Base-by-base conservation (phyloP, 2,888 invertebrate genomes). In the Polyommatus icarus region DNA sequence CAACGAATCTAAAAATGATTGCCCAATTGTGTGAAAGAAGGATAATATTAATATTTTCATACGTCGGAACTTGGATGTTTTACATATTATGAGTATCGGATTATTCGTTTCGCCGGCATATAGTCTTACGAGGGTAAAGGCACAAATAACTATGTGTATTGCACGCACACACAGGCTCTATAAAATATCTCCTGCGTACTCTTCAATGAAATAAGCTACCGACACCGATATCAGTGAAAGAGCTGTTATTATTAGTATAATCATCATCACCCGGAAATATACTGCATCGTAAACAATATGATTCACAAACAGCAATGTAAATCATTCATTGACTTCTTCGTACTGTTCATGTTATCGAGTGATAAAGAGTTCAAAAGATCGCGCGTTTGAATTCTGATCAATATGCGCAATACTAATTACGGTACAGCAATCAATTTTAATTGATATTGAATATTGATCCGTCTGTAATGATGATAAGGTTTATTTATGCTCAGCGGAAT, bases 281-380 rank as follows among this genome's bases (percentile, higher is more conserved):
- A 72, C 32, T 40, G n/a, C 18, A 72, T 10, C 46, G 46, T 73
- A 73, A 73, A 73, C 73, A 73, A 20, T 46, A 24, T 73, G 73
- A 73, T 73, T 73, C 73, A 73, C 32, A 20, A 15, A 73, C 73
- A 10, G 20, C n/a, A 72, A n/a, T 24, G 46, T 73, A 73, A 73
- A 73, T 73, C 73, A 71, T 36, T 71, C 71, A 73, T 73, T 46
- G 40, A 46, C 20, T 73, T 72, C 72, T 72, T 32, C 15, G 73
- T 73, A 20, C n/a, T 71, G 71, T 8, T 29, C 10, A 10, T 46
- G 46, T 29, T 72, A 72, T 40, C 72, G 8, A n/a, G 40, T n/a
- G 73, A 73, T 73, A 73, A 46, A 6, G 40, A 73, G 73, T 73
- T 73, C 73, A 73, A 73, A 46, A 73, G 73, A 73, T 73, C 73